Conservation (phyloP, 2,113 vertebrate genomes). For the Nesogale talazaci region DNA sequence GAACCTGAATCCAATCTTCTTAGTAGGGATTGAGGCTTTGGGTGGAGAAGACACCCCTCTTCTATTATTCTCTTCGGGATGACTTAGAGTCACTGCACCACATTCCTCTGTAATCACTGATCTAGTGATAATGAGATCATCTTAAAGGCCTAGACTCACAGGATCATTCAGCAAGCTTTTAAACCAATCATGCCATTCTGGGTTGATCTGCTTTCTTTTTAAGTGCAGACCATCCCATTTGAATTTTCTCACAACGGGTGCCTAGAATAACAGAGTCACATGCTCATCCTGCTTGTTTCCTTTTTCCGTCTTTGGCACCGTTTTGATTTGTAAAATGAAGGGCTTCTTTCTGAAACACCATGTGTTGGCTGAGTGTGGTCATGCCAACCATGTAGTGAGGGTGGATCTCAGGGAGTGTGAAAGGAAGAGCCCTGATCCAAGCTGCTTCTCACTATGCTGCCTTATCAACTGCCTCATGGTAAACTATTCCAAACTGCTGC, state of each 20-base stretch:
- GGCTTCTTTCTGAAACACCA: constrained; percentile 36
- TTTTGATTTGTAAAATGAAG: constrained; percentile 17
- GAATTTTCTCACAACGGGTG: constrained; percentile 4
- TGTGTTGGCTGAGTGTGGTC: neutral
- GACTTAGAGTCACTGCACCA: too few species aligned
- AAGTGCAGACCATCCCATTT: neutral
- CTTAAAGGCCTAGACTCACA: neutral
- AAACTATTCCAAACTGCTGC: neutral
- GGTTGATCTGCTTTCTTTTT: constrained; percentile 4
- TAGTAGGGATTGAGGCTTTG: neutral
- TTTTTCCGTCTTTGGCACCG: neutral
- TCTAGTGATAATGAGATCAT: neutral
- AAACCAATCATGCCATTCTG: neutral
- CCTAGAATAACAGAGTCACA: neutral
- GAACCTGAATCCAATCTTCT: neutral
- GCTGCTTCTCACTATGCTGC: neutral
- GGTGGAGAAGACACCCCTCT: too few species aligned
- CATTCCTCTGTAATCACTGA: constrained; percentile 20
- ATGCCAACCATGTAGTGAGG: neutral
- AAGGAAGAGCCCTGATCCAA: neutral
- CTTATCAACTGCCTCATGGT: neutral
- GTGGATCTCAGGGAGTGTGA: too few species aligned
- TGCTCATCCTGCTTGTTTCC: neutral
- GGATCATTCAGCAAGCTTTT: neutral
- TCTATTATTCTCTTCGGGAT: neutral